phyloP scores from a whole-genome alignment of 2,797 vertebrate genomes.

The Characodon lateralis region DNA sequence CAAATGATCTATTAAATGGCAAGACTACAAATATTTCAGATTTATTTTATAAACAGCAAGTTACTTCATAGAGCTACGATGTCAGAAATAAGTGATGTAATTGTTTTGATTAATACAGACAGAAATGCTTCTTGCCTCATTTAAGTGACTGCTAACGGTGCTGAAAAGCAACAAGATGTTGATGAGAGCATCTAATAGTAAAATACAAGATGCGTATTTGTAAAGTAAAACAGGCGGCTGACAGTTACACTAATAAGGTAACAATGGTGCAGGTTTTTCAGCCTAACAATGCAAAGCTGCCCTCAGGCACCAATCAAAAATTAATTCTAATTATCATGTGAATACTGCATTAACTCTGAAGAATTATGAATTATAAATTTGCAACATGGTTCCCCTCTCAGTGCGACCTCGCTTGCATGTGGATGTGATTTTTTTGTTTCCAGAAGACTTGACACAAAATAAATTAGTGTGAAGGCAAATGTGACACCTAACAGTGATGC shows the following conservation, averaged over 20 bases:
- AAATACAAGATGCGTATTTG: conserved; percentile 79
- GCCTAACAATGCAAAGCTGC: conserved; percentile 72
- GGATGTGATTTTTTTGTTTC: conserved; percentile 54
- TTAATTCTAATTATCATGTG: conserved; percentile 84
- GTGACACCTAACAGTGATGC: conserved; percentile 14
- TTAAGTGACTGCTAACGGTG: conserved; percentile 59
- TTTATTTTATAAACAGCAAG: background rate
- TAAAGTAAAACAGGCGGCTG: conserved; percentile 78
- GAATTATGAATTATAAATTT: conserved; percentile 82
- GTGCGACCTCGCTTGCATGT: conserved; percentile 50
- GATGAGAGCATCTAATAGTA: conserved; percentile 58
- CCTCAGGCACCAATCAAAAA: conserved; percentile 81
- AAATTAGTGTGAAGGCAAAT: conserved; percentile 32
- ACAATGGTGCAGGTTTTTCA: conserved; percentile 64
- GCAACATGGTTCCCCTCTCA: conserved; percentile 81
- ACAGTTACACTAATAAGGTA: conserved; percentile 81
- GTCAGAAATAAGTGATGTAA: background rate
- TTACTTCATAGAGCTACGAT: background rate
- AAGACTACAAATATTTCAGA: background rate
- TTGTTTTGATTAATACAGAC: conserved; percentile 46
- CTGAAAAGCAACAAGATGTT: conserved; percentile 57
- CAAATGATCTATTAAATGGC: background rate
- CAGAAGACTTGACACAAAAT: conserved; percentile 28
- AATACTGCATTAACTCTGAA: conserved; percentile 81
- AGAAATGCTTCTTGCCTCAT: conserved; percentile 47